Percentiles rank a stretch among this genome's conserved stretches.
Conservation (phyloP, 1,140 invertebrate genomes). For the Pachyrhynchus sulphureomaculatus region DNA sequence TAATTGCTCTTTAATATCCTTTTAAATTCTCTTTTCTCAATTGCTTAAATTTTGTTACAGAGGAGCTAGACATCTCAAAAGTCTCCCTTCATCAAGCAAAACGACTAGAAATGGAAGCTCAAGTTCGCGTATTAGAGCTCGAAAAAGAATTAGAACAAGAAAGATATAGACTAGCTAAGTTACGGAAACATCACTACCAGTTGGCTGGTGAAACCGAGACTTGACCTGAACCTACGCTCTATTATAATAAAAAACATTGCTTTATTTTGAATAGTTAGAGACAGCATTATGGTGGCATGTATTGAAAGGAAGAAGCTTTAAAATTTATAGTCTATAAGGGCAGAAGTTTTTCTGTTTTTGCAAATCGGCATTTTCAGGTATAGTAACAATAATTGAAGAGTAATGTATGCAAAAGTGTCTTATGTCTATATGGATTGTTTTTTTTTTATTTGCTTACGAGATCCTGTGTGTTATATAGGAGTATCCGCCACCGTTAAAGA, state of each 20-base stretch:
- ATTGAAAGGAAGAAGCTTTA: background rate
- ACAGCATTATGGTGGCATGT: background rate
- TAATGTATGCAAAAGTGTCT: background rate
- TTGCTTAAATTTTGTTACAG: constrained; percentile 62
- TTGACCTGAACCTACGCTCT: constrained; percentile 21
- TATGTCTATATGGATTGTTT: too few relatives aligned
- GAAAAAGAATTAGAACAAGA: constrained; percentile 89
- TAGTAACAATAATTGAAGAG: too few relatives aligned
- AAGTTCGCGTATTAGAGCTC: constrained; percentile 88
- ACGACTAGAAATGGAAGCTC: constrained; percentile 92
- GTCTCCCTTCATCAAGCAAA: constrained; percentile 93
- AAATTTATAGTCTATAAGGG: background rate
- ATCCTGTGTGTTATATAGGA: too few relatives aligned
- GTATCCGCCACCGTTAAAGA: too few relatives aligned
- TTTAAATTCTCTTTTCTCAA: too few relatives aligned
- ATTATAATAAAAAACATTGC: constrained; percentile 22
- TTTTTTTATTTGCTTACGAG: too few relatives aligned
- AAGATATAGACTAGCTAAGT: constrained; percentile 75
- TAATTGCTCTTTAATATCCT: too few relatives aligned
- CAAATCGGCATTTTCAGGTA: too few relatives aligned
- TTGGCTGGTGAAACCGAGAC: constrained; percentile 64
- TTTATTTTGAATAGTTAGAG: constrained; percentile 12
- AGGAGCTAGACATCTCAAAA: constrained; percentile 86
- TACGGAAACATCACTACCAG: constrained; percentile 92
- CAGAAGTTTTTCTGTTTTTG: too few relatives aligned